A percentile compares a stretch with the other conserved stretches of the same genome.
Conservation (phyloP, 2,113 vertebrate genomes). For the Melospiza melodia region DNA sequence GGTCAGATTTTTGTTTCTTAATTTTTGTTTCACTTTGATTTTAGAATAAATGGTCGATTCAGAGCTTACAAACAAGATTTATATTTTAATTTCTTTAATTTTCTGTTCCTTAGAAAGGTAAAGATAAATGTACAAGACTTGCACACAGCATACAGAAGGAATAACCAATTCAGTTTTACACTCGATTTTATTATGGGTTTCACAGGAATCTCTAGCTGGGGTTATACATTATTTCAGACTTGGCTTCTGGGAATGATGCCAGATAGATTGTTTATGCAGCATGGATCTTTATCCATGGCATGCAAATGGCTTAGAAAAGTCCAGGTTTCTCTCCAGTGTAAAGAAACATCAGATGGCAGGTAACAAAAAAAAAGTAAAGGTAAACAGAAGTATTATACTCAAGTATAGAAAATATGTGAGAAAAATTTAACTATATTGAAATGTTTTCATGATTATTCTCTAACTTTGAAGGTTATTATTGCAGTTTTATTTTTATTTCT, state of each 20-base stretch:
- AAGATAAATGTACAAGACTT: conserved; percentile 16
- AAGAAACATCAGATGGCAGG: not conserved
- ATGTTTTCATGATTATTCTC: not conserved
- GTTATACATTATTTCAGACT: conserved; percentile 8
- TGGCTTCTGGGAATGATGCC: conserved; percentile 38
- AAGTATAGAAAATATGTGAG: not conserved
- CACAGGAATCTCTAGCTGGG: conserved; percentile 12
- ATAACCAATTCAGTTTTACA: conserved; percentile 1
- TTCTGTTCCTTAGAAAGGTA: conserved; percentile 46
- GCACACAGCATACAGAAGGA: not conserved
- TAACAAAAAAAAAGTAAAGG: not conserved
- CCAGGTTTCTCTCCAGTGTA: conserved; percentile 24
- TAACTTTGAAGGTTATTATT: not conserved
- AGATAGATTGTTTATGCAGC: conserved; percentile 54
- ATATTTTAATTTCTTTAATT: conserved; percentile 27
- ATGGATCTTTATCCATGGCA: conserved; percentile 35
- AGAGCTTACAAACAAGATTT: conserved; percentile 4
- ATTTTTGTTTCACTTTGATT: not conserved
- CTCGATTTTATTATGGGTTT: conserved; percentile 46
- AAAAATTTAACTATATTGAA: not conserved
- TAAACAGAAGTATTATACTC: not conserved
- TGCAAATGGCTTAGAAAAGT: conserved; percentile 49
- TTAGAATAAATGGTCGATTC: not conserved
- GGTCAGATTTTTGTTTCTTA: conserved; percentile 12
- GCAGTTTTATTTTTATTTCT: not conserved